phyloP scores from a whole-genome alignment of 2,797 vertebrate genomes.

The Meriones psammophilus region DNA sequence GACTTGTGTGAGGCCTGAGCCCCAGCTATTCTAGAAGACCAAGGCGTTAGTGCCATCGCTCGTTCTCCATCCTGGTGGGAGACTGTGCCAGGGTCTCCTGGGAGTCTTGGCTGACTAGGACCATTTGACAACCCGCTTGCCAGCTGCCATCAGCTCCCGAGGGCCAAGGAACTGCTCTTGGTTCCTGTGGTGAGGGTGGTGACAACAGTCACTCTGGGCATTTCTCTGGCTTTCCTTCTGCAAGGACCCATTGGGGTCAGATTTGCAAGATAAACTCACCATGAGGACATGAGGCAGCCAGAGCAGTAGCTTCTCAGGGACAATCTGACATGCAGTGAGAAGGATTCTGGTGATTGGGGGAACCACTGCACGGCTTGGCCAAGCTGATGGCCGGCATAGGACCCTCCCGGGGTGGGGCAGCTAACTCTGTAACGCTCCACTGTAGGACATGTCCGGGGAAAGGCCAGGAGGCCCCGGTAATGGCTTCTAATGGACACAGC shows the following conservation, averaged over 20 bases:
- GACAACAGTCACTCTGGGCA: not conserved
- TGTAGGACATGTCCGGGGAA: not conserved
- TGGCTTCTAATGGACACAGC: slow-evolving; percentile 44
- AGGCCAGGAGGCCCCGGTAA: slow-evolving; percentile 53
- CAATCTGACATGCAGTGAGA: rapidly evolving
- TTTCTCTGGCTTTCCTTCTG: slow-evolving; percentile 18
- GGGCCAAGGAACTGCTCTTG: slow-evolving; percentile 37
- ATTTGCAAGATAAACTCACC: slow-evolving; percentile 75
- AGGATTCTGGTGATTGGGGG: rapidly evolving
- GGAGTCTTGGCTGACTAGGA: not conserved
- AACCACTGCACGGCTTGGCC: rapidly evolving
- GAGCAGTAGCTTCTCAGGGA: not conserved
- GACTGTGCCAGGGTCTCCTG: not conserved
- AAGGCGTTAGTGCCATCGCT: not conserved
- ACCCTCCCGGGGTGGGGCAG: not conserved
- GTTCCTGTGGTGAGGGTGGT: not conserved
- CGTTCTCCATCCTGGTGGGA: rapidly evolving
- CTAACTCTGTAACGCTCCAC: not conserved
- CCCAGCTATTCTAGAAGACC: rapidly evolving
- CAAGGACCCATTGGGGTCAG: not conserved
- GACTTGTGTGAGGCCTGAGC: not conserved
- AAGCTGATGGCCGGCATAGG: not conserved
- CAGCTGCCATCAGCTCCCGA: not conserved
- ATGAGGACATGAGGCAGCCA: not conserved
- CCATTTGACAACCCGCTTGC: not conserved